phyloP scores from a whole-genome alignment of 2,113 vertebrate species.

The Nycticryphes semicollaris region DNA sequence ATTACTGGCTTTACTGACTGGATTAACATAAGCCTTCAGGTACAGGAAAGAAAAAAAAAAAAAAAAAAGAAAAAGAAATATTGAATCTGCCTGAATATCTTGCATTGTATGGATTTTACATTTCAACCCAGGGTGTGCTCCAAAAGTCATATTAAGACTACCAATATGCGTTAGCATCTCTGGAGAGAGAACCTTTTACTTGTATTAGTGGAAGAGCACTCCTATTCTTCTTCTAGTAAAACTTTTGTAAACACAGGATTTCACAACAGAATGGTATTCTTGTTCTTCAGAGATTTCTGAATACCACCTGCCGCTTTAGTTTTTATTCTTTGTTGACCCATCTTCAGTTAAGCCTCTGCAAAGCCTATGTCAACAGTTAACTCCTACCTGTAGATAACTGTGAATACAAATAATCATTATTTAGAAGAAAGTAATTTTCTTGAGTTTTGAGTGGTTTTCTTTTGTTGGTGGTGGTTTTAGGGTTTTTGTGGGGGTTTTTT shows the following conservation, averaged over 20 bases:
- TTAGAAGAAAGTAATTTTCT: background rate
- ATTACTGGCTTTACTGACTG: slow-evolving; percentile 29
- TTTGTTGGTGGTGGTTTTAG: background rate
- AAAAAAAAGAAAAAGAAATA: background rate
- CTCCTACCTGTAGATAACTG: background rate
- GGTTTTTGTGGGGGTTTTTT: background rate
- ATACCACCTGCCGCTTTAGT: background rate
- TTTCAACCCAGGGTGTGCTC: background rate
- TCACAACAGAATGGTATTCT: background rate
- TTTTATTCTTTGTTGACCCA: background rate
- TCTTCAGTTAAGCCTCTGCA: slow-evolving; percentile 11
- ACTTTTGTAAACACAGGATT: background rate
- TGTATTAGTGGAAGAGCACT: background rate
- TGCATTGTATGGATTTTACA: background rate
- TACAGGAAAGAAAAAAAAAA: background rate
- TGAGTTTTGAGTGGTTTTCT: background rate
- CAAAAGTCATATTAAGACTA: background rate
- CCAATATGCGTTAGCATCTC: background rate
- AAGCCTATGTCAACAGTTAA: slow-evolving; percentile 11
- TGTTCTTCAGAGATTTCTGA: background rate
- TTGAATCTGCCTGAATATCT: slow-evolving; percentile 13
- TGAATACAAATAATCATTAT: background rate
- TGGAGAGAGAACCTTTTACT: background rate
- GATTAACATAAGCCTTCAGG: slow-evolving; percentile 29
- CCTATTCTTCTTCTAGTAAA: background rate